Base-by-base conservation (phyloP, 2,113 vertebrate species). In the Microtus montanus region DNA sequence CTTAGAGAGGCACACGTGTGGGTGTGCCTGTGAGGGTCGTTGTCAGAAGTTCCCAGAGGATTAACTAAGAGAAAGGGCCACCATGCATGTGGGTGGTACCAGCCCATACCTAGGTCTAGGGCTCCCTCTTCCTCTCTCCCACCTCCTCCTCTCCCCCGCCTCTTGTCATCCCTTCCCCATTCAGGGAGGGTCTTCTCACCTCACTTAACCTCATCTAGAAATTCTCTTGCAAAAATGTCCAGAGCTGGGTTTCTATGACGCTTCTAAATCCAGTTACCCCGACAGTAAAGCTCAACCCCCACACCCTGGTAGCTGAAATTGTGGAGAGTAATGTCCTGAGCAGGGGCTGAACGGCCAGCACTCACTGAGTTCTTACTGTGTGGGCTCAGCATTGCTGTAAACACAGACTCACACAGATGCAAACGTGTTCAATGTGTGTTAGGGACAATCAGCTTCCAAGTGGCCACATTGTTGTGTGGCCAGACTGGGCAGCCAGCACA, bases 371-470 rank as follows among this genome's bases (percentile, higher is more conserved):
- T 91, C 74, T 35, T 7, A 3, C 20, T 1, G 2, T 1, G 22
- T 33, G 58, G 58, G 30, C 63, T 14, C 41, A 35, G 44, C 17
- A 2, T 12, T 12, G 6, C 14, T 12, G 87, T 52, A 80, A 71
- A n/a, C 15, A 28, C 8, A 4, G 52, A 26, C 26, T 33, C 82
- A 0, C 5, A 47, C 4, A 17, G 9, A 0, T 3, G 44, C 35
- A 61, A 20, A 15, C 11, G 13, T 1, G 15, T 3, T 61, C 49
- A 2, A 0, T 3, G 28, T 3, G 0, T 7, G 2, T 35, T 13
- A 10, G 20, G 22, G 8, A 5, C 7, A 10, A 1, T 22, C 35
- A 38, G 35, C 54, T 93, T 92, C 44, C 38, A 64, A 11, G 73
- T 4, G 20, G n/a, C 28, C 49, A 63, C 12, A 66, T 1, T 22